Base-by-base conservation (phyloP, 2,888 invertebrate genomes). In the Volucella inflata region DNA sequence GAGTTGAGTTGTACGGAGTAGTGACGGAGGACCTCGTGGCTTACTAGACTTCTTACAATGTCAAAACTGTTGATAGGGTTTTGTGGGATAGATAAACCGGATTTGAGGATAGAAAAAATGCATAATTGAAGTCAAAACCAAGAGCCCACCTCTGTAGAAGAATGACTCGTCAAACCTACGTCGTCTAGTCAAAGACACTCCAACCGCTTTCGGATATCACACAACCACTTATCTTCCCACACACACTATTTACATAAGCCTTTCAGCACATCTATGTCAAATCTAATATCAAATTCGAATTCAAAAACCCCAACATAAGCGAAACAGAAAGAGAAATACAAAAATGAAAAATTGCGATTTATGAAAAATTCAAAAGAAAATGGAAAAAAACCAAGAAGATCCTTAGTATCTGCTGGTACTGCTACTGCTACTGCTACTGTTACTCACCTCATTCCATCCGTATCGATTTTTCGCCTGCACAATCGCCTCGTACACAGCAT, bases 381-480 rank as follows among this genome's bases (percentile, higher is more conserved):
- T 16, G 36, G 55, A 62, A 72, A 67, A 50, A 59, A 38, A 21
- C n/a, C 10, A 14, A 21, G 6, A 11, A 8, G 11, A 4, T 50
- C 14, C 4, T 36, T 11, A 8, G 44, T n/a, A 8, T 30, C 12
- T 8, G n/a, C 21, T 11, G 40, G 36, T 46, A 74, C 21, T 21
- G 64, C 50, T 30, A 72, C n/a, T n/a, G n/a, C 12, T 8, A 11
- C 21, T 11, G 40, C 17, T 46, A 74, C 21, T 21, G 64, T 44
- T 30, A 72, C 88, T 88, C 88, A 94, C 94, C 93, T 95, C 95
- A 89, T 95, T 95, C 95, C 95, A 95, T 0, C 95, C 95, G 87
- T 95, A 95, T 92, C 94, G 93, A 91, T 96, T 96, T 93, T 95
- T 95, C 62, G 95, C 95, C 89, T 95, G 95, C 60, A 95, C 95